Base-by-base conservation (phyloP, 2,888 invertebrate genomes). In the Dermolepida albohirtum region DNA sequence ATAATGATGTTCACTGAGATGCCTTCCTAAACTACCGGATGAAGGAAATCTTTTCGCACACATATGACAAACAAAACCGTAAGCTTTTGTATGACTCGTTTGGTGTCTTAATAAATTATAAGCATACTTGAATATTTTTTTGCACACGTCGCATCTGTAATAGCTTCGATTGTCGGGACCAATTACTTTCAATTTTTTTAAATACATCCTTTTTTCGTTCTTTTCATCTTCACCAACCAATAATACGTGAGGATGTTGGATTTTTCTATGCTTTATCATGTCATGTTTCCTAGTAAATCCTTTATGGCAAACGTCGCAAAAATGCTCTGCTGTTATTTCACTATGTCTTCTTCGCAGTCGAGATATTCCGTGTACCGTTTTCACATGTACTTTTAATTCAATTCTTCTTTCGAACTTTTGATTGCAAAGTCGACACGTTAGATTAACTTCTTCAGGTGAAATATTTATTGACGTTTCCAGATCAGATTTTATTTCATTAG, bases 21-120 rank as follows among this genome's bases (percentile, higher is more conserved):
- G 89, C 0, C 88, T 82, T 14, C 83, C 83, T 29, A 89, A 80
- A 74, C 87, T 87, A 43, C 83, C 84, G 66, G 80, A 78, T 74
- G 86, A 84, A 64, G 80, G 76, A 80, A 87, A 87, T 41, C 80
- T 81, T 65, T 84, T 84, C 0, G 86, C 88, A 77, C 88, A 88
- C n/a, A 82, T 70, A 70, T 85, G 81, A 76, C 89, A 89, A 40
- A 50, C 52, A 74, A 83, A 82, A 0, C 83, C 79, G 49, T 81
- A 79, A 66, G 82, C 83, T 22, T 80, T 81, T 1, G 80, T 78
- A 75, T 87, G 88, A 5, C 83, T 76, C 1, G 85, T 83, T 68
- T 78, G 76, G 74, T 88, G 89, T 0, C 87, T 81, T 49, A 82
- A 72, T 78, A 87, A 85, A 68, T 76, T 77, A 59, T 78, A 80